Base-by-base conservation (phyloP, 2,888 invertebrate species). In the Nebria salina region DNA sequence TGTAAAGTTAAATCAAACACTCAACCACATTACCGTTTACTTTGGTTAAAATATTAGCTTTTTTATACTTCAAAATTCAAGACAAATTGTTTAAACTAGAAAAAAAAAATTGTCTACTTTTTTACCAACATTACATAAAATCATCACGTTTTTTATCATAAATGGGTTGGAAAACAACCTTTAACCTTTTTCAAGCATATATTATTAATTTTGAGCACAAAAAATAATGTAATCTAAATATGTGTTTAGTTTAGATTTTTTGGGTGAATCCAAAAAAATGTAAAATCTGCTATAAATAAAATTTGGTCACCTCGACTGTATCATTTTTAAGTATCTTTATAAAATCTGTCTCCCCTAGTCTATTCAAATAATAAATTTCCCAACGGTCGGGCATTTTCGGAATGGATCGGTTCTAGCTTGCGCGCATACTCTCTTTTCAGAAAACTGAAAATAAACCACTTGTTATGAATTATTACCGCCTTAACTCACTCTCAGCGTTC, bases 31-130 rank as follows among this genome's bases (percentile, higher is more conserved):
- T 5, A 34, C 34, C 34, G 34, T 34, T 34, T 34, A 34, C 34
- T 34, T 34, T 34, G 34, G 34, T 2, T 34, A 34, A 4, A 34
- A 34, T 34, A 34, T 34, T 34, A 34, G 86, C 84, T 86, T 83
- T 84, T 84, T 85, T 34, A 4, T 34, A 5, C 5, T 34, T 34
- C 34, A 34, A 34, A 34, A 2, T 5, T 5, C 34, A 34, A 34
- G 34, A 34, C 34, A 34, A 34, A 34, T 34, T 2, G 34, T 34
- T 34, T 34, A 34, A 34, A 34, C 34, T 20, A 20, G 20, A 20
- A 20, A 34, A 34, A 34, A 34, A 34, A 34, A 34, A 34, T 34
- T 5, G 2, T 34, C 34, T 34, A 34, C 34, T 34, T 34, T 34
- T 34, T 34, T 34, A 5, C 34, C 34, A 34, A 34, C 34, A 34